Evolutionary conservation across 2,113 vertebrate species (phyloP).

Genomic region (Vulpes ferrilata): DNA sequence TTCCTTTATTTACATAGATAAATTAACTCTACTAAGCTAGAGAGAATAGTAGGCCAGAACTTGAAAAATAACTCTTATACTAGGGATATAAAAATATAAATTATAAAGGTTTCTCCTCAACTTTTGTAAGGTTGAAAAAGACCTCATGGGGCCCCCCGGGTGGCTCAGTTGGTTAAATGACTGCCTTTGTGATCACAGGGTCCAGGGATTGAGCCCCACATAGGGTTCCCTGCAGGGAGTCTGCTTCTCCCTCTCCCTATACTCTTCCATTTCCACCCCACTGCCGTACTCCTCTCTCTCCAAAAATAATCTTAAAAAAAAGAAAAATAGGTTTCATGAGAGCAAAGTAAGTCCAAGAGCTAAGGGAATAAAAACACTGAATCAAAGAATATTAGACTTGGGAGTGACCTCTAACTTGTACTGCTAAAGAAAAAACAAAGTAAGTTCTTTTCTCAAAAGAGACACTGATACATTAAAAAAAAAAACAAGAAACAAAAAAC

Average conservation of each 20-base stretch:
- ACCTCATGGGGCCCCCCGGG: neutral
- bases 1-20: neutral
- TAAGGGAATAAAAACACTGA: neutral
- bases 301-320: no score
- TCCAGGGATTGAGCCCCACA: no score
- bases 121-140: neutral
- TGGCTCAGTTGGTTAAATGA: no score
- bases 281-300: no score
- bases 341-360: neutral
- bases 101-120: neutral
- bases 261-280: no score
- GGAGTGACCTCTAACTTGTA: neutral
- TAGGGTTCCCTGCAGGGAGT: no score
- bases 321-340: no score
- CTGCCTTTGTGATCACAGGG: no score
- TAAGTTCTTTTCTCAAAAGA: neutral
- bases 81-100: neutral
- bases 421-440: neutral
- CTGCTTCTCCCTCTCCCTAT: no score
- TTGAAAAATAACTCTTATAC: conserved; percentile 40
- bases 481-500: neutral
- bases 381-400: neutral
- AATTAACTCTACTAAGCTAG: conserved; percentile 37
- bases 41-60: neutral
- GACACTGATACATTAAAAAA: neutral